Evolutionary conservation across 2,113 vertebrate species (phyloP), one percentile per base, ranked within the genome.

Genomic region (Ictidomys tridecemlineatus): DNA sequence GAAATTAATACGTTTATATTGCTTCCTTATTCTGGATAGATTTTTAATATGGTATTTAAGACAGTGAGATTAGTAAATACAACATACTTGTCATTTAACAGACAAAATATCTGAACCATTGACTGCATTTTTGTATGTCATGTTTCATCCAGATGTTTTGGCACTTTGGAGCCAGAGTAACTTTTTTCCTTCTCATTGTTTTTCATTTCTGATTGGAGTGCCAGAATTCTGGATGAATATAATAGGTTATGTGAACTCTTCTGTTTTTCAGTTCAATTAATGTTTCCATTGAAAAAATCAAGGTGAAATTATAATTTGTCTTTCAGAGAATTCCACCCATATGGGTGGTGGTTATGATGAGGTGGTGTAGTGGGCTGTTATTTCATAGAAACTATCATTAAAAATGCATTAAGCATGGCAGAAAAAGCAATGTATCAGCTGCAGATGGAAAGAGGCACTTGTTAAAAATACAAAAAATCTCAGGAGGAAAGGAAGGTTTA

Each of bases 121-220:
- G 45, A 72, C 42, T 83, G 17, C 65, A 77, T 85, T 96, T 88
- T 94, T 42, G 76, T 30, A 39, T 88, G 69, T 94, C 28, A 28
- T 63, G 48, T 88, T 96, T 93, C 45, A 42, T 88, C 96, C 78
- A 93, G 63, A 58, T 95, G 74, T 94, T 94, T 96, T 77, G 73
- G 63, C 42, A 79, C 85, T 83, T 94, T 48, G 70, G 28, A 94
- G 45, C 20, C 51, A 86, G 70, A 37, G 56, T 45, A 24, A 86
- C 45, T 51, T 86, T 84, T 82, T 80, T 91, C 58, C 42, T 65
- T 80, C 78, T 34, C 10, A 0, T 3, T 42, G 26, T 34, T 11
- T 96, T 94, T 91, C 39, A 10, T 95, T 96, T 86, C 76, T 96
- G 48, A 67, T 37, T 92, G 89, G 58, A 97, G 39, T 72, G 95